phyloP scores from a whole-genome alignment of 1,140 invertebrate genomes.

The Drosophila paulistorum region DNA sequence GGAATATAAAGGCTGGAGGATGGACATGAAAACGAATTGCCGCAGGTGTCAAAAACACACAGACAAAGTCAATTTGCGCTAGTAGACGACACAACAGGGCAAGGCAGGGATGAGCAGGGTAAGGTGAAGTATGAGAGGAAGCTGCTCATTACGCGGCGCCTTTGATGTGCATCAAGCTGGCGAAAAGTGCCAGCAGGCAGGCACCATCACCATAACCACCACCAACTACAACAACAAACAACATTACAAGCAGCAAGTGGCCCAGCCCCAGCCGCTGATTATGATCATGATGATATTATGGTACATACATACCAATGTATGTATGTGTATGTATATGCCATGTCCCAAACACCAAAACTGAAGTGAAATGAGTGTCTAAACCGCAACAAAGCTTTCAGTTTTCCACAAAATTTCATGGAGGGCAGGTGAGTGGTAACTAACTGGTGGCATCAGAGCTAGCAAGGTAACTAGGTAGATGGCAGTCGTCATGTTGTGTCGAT shows the following conservation, averaged over 20 bases:
- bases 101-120: background rate
- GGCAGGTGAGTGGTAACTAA: background rate
- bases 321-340: slow-evolving; percentile 23
- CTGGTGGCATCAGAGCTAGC: background rate
- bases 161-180: slow-evolving; percentile 78
- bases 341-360: slow-evolving; percentile 43
- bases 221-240: slow-evolving; percentile 52
- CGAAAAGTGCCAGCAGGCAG: slow-evolving; percentile 67
- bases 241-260: slow-evolving; percentile 74
- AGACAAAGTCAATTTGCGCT: slow-evolving; percentile 79
- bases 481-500: slow-evolving; percentile 16
- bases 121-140: slow-evolving; percentile 2
- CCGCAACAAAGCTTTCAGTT: slow-evolving; percentile 22
- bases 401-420: slow-evolving; percentile 38
- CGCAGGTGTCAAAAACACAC: slow-evolving; percentile 80
- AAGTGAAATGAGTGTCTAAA: slow-evolving; percentile 32
- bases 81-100: slow-evolving; percentile 47
- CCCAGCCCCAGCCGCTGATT: slow-evolving; percentile 56
- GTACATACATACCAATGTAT: slow-evolving; percentile 42
- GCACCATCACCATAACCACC: background rate
- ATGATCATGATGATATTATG: slow-evolving; percentile 72
- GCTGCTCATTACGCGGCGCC: slow-evolving; percentile 78
- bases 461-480: background rate
- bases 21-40: slow-evolving; percentile 68
- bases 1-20: background rate